A percentile compares a stretch with the other conserved stretches of the same genome.
phyloP scores from a whole-genome alignment of 92 coral and sea anemone genomes.

The Palythoa grandis region DNA sequence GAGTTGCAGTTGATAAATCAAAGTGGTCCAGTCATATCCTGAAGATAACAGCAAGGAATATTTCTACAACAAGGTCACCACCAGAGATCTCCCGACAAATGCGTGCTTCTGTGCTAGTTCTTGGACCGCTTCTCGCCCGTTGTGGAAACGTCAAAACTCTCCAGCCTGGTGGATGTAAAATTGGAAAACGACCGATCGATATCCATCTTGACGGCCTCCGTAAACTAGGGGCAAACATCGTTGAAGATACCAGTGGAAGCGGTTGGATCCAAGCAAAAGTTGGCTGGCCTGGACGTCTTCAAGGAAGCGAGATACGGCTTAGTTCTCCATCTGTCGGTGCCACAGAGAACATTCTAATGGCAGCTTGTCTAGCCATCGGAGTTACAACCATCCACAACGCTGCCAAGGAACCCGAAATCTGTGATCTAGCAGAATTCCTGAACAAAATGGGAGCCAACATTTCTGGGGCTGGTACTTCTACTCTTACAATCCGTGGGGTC shows the following conservation, averaged over 20 bases:
- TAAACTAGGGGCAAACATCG: constrained; percentile 55
- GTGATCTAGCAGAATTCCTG: constrained; percentile 56
- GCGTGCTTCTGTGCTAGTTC: constrained; percentile 38
- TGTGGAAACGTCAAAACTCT: constrained; percentile 34
- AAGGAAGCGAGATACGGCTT: constrained; percentile 33
- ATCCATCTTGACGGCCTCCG: constrained; percentile 43
- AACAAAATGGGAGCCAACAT: constrained; percentile 54
- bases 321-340: constrained; percentile 59
- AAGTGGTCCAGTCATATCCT: background rate
- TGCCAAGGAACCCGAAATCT: constrained; percentile 63
- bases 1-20: constrained; percentile 44
- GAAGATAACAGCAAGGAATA: constrained; percentile 26
- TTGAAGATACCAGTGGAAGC: background rate
- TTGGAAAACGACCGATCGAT: constrained; percentile 48
- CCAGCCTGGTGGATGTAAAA: constrained; percentile 56
- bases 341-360: constrained; percentile 65
- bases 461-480: constrained; percentile 2
- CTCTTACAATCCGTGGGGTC: constrained; percentile 46
- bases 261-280: background rate
- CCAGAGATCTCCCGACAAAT: constrained; percentile 3
- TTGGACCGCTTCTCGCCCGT: constrained; percentile 58
- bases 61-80: constrained; percentile 6
- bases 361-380: constrained; percentile 61
- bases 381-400: constrained; percentile 60
- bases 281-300: constrained; percentile 13